A percentile compares a stretch with the other conserved stretches of the same genome.
Conservation (phyloP, 2,113 vertebrate species). For the Paramormyrops kingsleyae region DNA sequence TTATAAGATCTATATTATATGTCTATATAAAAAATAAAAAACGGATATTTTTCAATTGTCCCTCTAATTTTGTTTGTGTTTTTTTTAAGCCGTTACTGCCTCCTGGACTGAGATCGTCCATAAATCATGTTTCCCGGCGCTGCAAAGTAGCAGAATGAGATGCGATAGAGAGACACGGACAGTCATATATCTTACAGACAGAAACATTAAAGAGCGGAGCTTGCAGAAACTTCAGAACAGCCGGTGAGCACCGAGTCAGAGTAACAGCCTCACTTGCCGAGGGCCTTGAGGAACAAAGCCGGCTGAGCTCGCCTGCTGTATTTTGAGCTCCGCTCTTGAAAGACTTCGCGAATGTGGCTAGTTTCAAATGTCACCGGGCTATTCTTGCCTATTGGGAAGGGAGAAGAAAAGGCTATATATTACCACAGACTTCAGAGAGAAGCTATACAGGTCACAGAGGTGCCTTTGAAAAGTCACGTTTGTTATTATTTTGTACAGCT, state of each 20-base stretch:
- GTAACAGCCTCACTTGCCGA: neutral
- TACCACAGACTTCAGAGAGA: neutral
- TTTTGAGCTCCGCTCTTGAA: neutral
- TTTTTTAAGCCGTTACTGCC: neutral
- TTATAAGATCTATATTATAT: neutral
- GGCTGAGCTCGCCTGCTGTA: neutral
- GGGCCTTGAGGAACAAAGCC: neutral
- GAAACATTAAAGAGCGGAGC: neutral
- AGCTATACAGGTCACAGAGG: neutral
- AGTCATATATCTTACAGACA: constrained; percentile 10
- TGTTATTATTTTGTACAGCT: neutral
- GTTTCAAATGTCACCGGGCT: neutral
- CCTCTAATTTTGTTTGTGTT: neutral
- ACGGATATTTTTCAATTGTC: neutral
- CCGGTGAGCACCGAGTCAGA: neutral
- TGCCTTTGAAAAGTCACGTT: neutral
- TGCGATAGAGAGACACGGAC: neutral
- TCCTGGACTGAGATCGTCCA: neutral
- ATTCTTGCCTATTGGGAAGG: neutral
- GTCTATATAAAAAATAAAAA: neutral
- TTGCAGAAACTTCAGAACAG: neutral
- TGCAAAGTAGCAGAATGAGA: neutral
- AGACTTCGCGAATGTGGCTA: neutral
- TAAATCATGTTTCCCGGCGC: neutral
- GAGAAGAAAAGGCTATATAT: neutral